Base-by-base conservation (phyloP, 2,888 invertebrate species). In the Euproctis similis region DNA sequence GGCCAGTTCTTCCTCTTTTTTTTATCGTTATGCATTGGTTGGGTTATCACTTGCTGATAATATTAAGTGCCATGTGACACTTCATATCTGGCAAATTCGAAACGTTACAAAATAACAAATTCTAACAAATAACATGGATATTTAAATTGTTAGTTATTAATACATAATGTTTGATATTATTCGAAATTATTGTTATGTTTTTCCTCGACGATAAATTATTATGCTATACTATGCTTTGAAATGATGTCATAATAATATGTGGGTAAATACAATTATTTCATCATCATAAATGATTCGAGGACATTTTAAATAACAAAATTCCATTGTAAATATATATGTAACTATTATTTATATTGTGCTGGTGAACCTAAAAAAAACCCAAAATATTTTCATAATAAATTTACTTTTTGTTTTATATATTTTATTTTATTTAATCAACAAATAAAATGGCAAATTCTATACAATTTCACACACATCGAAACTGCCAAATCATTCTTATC, bases 11-110 rank as follows among this genome's bases (percentile, higher is more conserved):
- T 75, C 70, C 65, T 73, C 57, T 70, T 64, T 68, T n/a, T n/a
- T 64, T 76, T 81, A 81, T 81, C 80, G 68, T 66, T 70, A 70
- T 73, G 71, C 70, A 76, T 59, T 69, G 70, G 68, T 69, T 68
- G 75, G 78, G 74, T 81, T 84, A 84, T 84, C 82, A 53, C 53
- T 53, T 59, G 57, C 55, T 71, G 80, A 81, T 81, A 80, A 69
- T 31, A 42, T 39, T 66, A 72, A 70, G 76, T 77, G 78, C 72
- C 77, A 74, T 76, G 78, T 75, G 80, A 75, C 77, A 77, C 76
- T 68, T 68, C 68, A 65, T 80, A 75, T 78, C 77, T 53, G 59
- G 65, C 54, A 58, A 77, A 72, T 70, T 61, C 51, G 59, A 57
- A 55, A 52, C 54, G 36, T 43, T 39, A 49, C 47, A 36, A 38